Base-by-base conservation (phyloP, 2,888 invertebrate genomes). In the Yponomeuta sedellus region DNA sequence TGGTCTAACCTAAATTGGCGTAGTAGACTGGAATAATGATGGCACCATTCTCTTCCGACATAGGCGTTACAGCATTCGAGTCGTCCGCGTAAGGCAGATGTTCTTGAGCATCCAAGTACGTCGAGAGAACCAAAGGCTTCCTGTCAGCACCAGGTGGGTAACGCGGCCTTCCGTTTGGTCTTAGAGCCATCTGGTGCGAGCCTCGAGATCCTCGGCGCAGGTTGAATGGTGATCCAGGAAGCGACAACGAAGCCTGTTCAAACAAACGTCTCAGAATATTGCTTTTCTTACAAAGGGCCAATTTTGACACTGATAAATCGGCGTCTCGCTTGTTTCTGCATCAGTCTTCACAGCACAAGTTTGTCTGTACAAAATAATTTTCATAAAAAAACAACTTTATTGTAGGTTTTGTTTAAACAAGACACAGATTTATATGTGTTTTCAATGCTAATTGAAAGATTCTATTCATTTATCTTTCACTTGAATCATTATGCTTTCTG, bases 41-140 rank as follows among this genome's bases (percentile, higher is more conserved):
- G 82, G 97, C 97, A 80, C 97, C 97, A 87, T 97, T 98, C 90
- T 98, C 98, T 92, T 98, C 98, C 71, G 98, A 98, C 96, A 98
- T 97, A 66, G 99, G 99, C 70, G 98, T 99, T 68, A 98, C 98
- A 72, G 98, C 98, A 81, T 97, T 97, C 71, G 98, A 98, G 91
- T 98, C 99, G 85, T 99, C 99, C 67, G 98, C 98, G 84, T 97
- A 99, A 68, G 98, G 98, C 80, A 99, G 93, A 88, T 98, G 97
- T 92, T 97, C 97, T 87, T 97, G 96, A 74, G 97, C 97, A 85
- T 97, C 98, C 86, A 98, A 93, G 92, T 98, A 98, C 73, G 98
- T 98, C 77, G 97, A 97, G 73, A 98, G 93, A 72, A 98, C 98
- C 79, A 98, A 93, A 64, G 98, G 98, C 85, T 98, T 98, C 72